Evolutionary conservation across 2,888 invertebrate genomes (phyloP).

Genomic region (Drosophila nr. fundita): DNA sequence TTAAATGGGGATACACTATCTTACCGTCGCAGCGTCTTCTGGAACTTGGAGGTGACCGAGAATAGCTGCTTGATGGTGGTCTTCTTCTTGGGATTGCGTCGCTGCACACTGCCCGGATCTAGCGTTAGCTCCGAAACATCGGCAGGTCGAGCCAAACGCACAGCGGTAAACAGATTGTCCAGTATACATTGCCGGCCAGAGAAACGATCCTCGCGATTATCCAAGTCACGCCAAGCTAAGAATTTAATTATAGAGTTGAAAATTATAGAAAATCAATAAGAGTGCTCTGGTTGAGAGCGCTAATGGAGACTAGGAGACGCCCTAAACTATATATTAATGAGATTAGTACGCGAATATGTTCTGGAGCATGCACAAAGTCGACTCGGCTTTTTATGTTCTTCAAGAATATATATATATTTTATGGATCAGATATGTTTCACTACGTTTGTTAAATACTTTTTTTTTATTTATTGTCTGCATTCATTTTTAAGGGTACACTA

Average conservation of each 20-base stretch:
- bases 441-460: background rate
- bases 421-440: background rate
- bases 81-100: conserved; percentile 92
- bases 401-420: background rate
- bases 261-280: background rate
- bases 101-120: conserved; percentile 88
- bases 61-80: conserved; percentile 97
- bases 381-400: background rate
- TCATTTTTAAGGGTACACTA: background rate
- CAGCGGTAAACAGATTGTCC: conserved; percentile 90
- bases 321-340: background rate
- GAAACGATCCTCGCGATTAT: conserved; percentile 88
- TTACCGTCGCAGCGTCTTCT: conserved; percentile 94
- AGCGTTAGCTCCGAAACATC: conserved; percentile 89
- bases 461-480: too few species aligned
- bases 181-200: conserved; percentile 90
- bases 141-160: conserved; percentile 87
- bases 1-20: background rate
- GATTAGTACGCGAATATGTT: background rate
- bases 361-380: background rate
- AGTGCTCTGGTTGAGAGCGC: background rate
- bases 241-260: background rate
- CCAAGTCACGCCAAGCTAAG: conserved; percentile 94
- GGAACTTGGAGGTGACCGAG: conserved; percentile 98
- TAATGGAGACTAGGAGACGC: background rate